Evolutionary conservation across 1,140 invertebrate genomes (phyloP).

Genomic region (Panulirus ornatus): DNA sequence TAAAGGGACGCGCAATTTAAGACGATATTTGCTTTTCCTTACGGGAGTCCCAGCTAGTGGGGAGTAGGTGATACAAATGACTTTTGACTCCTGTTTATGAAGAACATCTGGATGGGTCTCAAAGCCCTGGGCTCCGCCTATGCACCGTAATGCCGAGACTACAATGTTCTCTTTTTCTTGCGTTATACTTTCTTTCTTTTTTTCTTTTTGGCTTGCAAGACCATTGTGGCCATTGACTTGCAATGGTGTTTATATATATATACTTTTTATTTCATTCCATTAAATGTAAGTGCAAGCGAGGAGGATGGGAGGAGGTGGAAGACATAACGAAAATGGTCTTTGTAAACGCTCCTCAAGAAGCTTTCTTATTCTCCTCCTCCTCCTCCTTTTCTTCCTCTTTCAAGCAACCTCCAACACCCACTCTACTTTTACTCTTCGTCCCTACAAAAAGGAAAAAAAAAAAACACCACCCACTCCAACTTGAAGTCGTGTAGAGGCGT

Average conservation of each 20-base stretch:
- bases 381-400: not conserved
- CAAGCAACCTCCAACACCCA: too few relatives aligned
- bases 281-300: not conserved
- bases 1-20: slow-evolving; percentile 39
- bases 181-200: not conserved
- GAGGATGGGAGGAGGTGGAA: not conserved
- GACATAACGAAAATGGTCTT: not conserved
- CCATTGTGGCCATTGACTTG: not conserved
- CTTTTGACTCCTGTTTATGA: slow-evolving; percentile 30
- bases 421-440: too few relatives aligned
- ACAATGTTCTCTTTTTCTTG: slow-evolving; percentile 18
- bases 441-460: too few relatives aligned
- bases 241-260: not conserved
- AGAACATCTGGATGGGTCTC: slow-evolving; percentile 44
- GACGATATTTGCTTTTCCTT: not conserved
- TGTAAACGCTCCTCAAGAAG: not conserved
- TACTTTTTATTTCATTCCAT: not conserved
- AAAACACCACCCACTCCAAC: too few relatives aligned
- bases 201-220: too few relatives aligned
- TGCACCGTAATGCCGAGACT: slow-evolving; percentile 24
- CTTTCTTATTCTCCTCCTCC: not conserved
- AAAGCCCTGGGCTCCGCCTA: not conserved
- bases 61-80: slow-evolving; percentile 36
- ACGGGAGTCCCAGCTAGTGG: slow-evolving; percentile 24
- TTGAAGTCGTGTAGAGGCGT: slow-evolving; percentile 24